Evolutionary conservation across 2,888 invertebrate genomes (phyloP).

Genomic region (Drosophila parthenogenetica): DNA sequence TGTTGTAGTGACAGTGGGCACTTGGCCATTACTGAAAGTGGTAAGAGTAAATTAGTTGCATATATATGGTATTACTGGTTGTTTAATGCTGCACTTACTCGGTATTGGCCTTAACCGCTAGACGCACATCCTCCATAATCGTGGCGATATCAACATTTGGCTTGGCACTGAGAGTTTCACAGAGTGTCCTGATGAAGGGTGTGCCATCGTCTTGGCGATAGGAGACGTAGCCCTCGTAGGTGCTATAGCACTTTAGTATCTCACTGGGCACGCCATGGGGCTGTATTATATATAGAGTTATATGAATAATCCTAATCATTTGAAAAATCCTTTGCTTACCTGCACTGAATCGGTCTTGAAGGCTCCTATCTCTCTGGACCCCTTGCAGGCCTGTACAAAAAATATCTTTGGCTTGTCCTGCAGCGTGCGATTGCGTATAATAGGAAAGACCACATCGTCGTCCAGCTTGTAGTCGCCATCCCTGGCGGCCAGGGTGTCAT

Average conservation of each 20-base stretch:
- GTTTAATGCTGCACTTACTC: constrained; percentile 53
- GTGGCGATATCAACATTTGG: constrained; percentile 71
- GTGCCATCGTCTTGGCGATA: constrained; percentile 82
- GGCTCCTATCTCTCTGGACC: constrained; percentile 68
- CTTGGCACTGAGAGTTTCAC: constrained; percentile 66
- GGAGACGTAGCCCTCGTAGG: constrained; percentile 84
- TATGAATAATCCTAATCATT: background rate
- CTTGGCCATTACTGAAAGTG: constrained; percentile 75
- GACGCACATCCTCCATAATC: constrained; percentile 79
- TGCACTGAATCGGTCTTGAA: constrained; percentile 77
- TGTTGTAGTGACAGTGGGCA: constrained; percentile 82
- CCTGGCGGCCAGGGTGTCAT: constrained; percentile 80
- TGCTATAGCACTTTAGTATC: constrained; percentile 84
- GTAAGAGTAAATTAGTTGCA: background rate
- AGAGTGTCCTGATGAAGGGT: constrained; percentile 82
- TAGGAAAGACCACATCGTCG: constrained; percentile 81
- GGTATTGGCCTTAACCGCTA: constrained; percentile 49
- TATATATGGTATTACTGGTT: background rate
- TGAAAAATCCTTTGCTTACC: constrained; percentile 13
- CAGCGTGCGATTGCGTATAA: constrained; percentile 80
- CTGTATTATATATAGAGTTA: constrained; percentile 4
- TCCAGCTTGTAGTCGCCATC: constrained; percentile 82
- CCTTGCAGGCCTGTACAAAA: constrained; percentile 84
- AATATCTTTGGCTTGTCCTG: constrained; percentile 83
- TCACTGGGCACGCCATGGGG: constrained; percentile 79